Evolutionary conservation across 2,797 vertebrate genomes (phyloP).

Genomic region (Scolopax rusticola): DNA sequence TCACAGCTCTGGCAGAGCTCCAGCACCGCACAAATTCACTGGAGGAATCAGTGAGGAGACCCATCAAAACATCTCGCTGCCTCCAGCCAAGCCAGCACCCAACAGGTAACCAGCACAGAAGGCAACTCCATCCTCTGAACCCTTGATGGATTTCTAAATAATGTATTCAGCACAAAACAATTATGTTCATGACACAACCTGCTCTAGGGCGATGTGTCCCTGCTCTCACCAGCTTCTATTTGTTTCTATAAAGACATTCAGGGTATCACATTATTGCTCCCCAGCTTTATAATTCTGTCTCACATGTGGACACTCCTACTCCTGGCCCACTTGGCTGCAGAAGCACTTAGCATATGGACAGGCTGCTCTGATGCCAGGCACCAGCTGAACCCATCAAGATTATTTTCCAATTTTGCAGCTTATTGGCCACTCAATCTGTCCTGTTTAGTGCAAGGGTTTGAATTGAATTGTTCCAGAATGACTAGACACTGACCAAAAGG

Average conservation of each 20-base stretch:
- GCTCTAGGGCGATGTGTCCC: too few species aligned
- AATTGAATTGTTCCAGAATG: background rate
- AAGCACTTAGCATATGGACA: background rate
- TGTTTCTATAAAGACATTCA: background rate
- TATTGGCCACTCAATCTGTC: background rate
- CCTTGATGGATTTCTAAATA: background rate
- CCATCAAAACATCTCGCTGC: background rate
- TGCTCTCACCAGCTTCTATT: background rate
- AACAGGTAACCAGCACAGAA: background rate
- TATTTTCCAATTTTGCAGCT: background rate
- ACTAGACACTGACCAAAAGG: background rate
- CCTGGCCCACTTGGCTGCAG: background rate
- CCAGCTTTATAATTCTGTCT: background rate
- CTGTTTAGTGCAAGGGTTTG: background rate
- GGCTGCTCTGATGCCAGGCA: slow-evolving; percentile 11
- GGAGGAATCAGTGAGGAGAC: background rate
- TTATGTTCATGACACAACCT: background rate
- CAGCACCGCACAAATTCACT: background rate
- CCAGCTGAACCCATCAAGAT: background rate
- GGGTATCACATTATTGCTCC: background rate
- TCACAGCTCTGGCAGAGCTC: background rate
- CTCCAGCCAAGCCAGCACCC: background rate
- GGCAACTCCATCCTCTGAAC: background rate
- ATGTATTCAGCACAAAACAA: background rate
- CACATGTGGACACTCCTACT: background rate